phyloP scores from a whole-genome alignment of 2,113 vertebrate genomes.

The Hydrochoerus hydrochaeris region DNA sequence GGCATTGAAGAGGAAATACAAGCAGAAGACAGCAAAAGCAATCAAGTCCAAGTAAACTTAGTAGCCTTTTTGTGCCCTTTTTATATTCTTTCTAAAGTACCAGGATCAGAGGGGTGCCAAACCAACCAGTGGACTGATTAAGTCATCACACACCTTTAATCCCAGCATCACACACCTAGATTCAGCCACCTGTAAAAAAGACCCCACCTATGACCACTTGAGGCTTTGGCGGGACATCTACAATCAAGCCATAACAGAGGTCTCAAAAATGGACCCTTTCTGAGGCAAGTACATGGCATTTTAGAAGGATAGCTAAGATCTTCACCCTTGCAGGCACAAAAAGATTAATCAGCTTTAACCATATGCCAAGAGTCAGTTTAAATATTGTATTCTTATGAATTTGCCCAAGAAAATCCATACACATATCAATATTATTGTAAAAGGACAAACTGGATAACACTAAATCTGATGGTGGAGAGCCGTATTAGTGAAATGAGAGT shows the following conservation, averaged over 20 bases:
- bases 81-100: neutral
- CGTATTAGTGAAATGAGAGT: slow-evolving; percentile 42
- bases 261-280: neutral
- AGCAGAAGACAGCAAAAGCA: neutral
- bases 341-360: neutral
- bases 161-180: neutral
- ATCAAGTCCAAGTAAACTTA: neutral
- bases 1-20: neutral
- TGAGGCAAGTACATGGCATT: neutral
- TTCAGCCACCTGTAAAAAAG: neutral
- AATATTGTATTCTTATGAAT: slow-evolving; percentile 42
- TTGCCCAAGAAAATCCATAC: neutral
- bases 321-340: neutral
- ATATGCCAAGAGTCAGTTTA: neutral
- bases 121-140: neutral
- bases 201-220: neutral
- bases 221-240: neutral
- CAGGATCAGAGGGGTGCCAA: neutral
- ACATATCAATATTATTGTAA: slow-evolving; percentile 49
- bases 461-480: slow-evolving; percentile 35
- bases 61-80: neutral
- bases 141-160: neutral
- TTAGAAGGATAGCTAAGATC: neutral
- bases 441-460: slow-evolving; percentile 45
- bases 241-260: neutral